Evolutionary conservation across 2,797 vertebrate genomes (phyloP).

Genomic region (Bovichtus variegatus): DNA sequence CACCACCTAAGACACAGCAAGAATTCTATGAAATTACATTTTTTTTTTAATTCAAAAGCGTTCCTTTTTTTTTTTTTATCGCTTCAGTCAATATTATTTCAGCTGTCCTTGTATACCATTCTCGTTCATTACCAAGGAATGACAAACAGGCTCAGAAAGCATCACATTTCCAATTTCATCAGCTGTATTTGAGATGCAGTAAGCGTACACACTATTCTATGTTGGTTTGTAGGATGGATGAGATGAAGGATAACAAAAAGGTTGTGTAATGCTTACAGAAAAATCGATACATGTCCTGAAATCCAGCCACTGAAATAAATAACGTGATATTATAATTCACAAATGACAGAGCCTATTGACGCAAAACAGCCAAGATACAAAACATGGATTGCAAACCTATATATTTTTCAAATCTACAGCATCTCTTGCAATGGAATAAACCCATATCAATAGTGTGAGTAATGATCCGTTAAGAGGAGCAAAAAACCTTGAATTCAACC

Average conservation of each 20-base stretch:
- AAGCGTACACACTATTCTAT: slow-evolving; percentile 34
- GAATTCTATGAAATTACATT: slow-evolving; percentile 35
- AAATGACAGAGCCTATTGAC: not conserved
- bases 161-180: slow-evolving; percentile 8
- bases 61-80: not conserved
- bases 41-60: slow-evolving; percentile 8
- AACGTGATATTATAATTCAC: not conserved
- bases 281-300: slow-evolving; percentile 1
- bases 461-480: not conserved
- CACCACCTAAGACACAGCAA: slow-evolving; percentile 33
- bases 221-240: not conserved
- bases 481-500: not conserved
- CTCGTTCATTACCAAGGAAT: not conserved
- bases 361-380: not conserved
- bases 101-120: not conserved
- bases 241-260: slow-evolving; percentile 11
- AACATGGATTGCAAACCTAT: not conserved
- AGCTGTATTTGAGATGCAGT: slow-evolving; percentile 24
- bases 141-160: not conserved
- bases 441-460: not conserved
- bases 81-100: not conserved
- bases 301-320: slow-evolving; percentile 10
- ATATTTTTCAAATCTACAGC: not conserved
- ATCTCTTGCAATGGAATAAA: not conserved
- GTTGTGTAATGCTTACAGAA: slow-evolving; percentile 32